Percentiles rank a stretch among this genome's conserved stretches.
These are phyloP conservation scores for Diceros bicornis DNA, from an alignment of 2,797 vertebrate genomes.

Conservation along the genomic window DNA sequence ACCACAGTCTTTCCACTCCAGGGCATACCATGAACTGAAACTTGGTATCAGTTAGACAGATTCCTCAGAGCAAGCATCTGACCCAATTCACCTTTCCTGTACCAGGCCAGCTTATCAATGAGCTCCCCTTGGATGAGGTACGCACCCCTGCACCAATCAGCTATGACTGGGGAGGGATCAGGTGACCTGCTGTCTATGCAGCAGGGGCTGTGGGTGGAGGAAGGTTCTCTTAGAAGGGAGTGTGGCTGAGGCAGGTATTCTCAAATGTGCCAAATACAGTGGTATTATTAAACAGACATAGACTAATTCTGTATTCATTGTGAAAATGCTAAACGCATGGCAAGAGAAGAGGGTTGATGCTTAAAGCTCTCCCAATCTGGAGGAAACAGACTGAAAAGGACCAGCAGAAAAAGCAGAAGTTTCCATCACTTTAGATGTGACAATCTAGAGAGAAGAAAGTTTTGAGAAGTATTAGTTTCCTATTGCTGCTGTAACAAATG, in stretches of 20 bases:
- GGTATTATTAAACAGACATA: background rate
- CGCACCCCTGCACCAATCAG: background rate
- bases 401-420: background rate
- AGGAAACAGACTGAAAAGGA: background rate
- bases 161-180: background rate
- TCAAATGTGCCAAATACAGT: background rate
- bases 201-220: background rate
- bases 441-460: background rate
- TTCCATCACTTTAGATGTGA: background rate
- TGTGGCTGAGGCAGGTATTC: background rate
- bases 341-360: background rate
- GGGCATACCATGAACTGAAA: background rate
- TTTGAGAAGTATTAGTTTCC: background rate
- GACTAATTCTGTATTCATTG: background rate
- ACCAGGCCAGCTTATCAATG: background rate
- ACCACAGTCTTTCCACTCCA: background rate
- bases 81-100: background rate
- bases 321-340: constrained; percentile 14
- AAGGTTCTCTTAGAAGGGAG: background rate
- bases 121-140: background rate
- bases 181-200: background rate
- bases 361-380: background rate
- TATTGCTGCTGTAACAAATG: background rate
- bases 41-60: background rate
- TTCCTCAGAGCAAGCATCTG: background rate